Evolutionary conservation across 2,797 vertebrate genomes (phyloP), one percentile per base, ranked within the genome.

Genomic region (Zalophus californianus): DNA sequence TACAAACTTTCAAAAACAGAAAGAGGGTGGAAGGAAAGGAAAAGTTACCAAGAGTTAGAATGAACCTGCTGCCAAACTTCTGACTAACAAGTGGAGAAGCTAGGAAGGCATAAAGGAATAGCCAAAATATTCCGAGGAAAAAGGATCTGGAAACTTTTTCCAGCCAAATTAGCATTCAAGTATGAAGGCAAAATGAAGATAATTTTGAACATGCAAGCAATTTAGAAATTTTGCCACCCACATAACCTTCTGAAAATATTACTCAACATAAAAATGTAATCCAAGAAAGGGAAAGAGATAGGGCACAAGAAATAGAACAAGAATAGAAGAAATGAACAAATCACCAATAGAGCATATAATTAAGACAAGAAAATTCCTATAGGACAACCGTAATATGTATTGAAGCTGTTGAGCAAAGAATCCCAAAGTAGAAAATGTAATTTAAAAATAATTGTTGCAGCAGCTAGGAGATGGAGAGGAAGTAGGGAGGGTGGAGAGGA

Each of bases 141-240:
- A 92, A 58, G 35, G 25, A 82, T 86, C 92, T 64, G 25, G 38
- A 83, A 92, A 83, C 44, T 77, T 77, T 54, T 70, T 7, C 21
- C 82, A 86, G 80, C 29, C 29, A 41, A 92, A 82, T 18, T 86
- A 27, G n/a, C 20, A 48, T 80, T 85, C n/a, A 72, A 86, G 23
- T 56, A 68, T 62, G 80, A 90, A 80, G 80, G 50, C 85, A 94
- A 97, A 89, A 89, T 66, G 87, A 89, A 92, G 79, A 92, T 77
- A 52, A 62, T 92, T 96, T 90, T 70, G 77, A 90, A 90, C 60
- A 56, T 1, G 3, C 10, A 90, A 80, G 58, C 29, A 89, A 41
- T 82, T 89, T 86, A 54, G 56, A 96, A 72, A 68, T 90, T 64
- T 86, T 60, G 38, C 54, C 80, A 86, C 80, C 85, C 85, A 92